Conservation (phyloP, 2,797 vertebrate species). For the Limosa lapponica region DNA sequence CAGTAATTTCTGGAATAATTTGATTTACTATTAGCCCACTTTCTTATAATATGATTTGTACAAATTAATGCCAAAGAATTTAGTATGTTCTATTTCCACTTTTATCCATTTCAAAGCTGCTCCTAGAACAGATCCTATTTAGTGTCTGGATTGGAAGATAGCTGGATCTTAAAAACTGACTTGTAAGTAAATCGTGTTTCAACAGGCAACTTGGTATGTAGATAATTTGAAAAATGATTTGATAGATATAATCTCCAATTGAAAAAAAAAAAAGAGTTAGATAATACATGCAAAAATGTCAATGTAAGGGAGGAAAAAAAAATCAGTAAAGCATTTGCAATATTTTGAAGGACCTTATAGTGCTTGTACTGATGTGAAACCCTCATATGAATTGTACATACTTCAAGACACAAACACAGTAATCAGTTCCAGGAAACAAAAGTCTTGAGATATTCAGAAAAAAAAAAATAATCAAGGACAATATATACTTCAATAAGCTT, state of each 20-base stretch:
- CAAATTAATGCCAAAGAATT: neutral
- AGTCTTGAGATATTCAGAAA: neutral
- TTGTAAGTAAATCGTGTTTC: neutral
- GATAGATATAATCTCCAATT: neutral
- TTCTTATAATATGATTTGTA: neutral
- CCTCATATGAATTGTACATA: neutral
- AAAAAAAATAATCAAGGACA: slow-evolving; percentile 8
- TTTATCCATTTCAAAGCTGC: neutral
- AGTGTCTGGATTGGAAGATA: neutral
- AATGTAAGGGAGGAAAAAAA: rapidly evolving
- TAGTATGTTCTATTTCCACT: neutral
- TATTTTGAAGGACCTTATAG: neutral
- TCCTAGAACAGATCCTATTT: neutral
- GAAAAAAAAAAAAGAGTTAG: neutral
- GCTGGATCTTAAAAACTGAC: neutral
- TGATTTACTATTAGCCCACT: neutral
- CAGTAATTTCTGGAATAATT: neutral
- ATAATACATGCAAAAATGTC: neutral
- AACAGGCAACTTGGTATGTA: neutral
- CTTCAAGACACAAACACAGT: neutral
- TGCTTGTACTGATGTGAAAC: neutral
- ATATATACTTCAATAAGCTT: slow-evolving; percentile 12
- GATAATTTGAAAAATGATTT: neutral
- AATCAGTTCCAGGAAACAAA: neutral
- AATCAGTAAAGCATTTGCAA: rapidly evolving